phyloP scores from a whole-genome alignment of 2,888 invertebrate genomes.

The Dermolepida albohirtum region DNA sequence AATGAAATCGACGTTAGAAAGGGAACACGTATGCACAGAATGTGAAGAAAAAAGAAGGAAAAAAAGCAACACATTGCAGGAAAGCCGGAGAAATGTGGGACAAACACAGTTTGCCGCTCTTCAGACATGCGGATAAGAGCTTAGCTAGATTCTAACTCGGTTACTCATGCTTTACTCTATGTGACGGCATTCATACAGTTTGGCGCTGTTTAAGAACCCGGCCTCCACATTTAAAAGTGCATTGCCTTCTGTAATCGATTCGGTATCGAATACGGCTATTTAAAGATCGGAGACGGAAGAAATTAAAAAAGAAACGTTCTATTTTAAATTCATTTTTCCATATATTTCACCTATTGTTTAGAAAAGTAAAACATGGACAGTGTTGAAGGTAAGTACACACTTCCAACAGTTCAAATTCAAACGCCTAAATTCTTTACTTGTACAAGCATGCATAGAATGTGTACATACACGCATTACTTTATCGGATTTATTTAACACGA shows the following conservation, averaged over 20 bases:
- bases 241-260: slow-evolving; percentile 27
- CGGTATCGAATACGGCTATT: slow-evolving; percentile 3
- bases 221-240: slow-evolving; percentile 42
- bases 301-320: slow-evolving; percentile 3
- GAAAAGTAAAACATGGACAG: slow-evolving; percentile 37
- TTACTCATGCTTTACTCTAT: slow-evolving; percentile 43
- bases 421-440: background rate
- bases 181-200: slow-evolving; percentile 41
- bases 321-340: slow-evolving; percentile 11
- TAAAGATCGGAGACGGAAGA: background rate
- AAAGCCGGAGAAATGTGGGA: slow-evolving; percentile 31
- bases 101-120: slow-evolving; percentile 41
- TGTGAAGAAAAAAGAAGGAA: slow-evolving; percentile 19
- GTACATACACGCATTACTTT: background rate
- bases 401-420: slow-evolving; percentile 12
- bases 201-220: slow-evolving; percentile 40
- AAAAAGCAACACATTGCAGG: slow-evolving; percentile 3
- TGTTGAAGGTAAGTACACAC: slow-evolving; percentile 40
- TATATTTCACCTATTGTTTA: slow-evolving; percentile 22
- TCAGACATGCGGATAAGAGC: slow-evolving; percentile 17
- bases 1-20: background rate
- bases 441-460: background rate
- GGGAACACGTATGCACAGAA: slow-evolving; percentile 2
- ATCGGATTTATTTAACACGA: too few species aligned
- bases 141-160: slow-evolving; percentile 44